Conservation (phyloP, 1,140 invertebrate genomes). For the Drosophila malerkotliana region DNA sequence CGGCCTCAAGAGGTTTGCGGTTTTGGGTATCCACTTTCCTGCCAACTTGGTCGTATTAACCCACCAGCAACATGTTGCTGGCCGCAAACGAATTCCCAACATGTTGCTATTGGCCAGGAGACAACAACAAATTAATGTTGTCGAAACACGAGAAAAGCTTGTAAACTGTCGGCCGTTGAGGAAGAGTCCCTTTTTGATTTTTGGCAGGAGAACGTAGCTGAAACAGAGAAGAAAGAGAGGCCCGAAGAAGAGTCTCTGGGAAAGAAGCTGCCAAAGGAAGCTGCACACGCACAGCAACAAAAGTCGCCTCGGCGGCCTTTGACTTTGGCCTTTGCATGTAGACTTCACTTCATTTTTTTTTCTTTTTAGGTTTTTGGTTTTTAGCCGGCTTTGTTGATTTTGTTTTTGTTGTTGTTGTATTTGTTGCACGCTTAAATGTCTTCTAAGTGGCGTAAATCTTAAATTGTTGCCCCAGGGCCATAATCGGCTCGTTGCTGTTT, state of each 20-base stretch:
- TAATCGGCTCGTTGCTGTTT: constrained; percentile 29
- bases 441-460: constrained; percentile 76
- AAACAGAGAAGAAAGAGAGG: not conserved
- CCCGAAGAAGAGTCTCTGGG: constrained; percentile 32
- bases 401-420: constrained; percentile 39
- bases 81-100: constrained; percentile 3
- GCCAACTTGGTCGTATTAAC: not conserved
- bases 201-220: constrained; percentile 33
- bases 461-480: constrained; percentile 68
- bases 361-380: not conserved
- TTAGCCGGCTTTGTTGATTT: constrained; percentile 15
- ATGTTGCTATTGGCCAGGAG: constrained; percentile 30
- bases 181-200: constrained; percentile 43
- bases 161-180: constrained; percentile 57
- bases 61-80: constrained; percentile 48
- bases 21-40: constrained; percentile 19
- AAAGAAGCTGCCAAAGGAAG: constrained; percentile 39
- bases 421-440: constrained; percentile 71
- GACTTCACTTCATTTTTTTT: constrained; percentile 18
- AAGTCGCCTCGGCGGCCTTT: constrained; percentile 45
- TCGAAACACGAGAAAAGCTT: constrained; percentile 66
- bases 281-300: constrained; percentile 50
- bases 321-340: constrained; percentile 45
- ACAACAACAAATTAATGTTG: constrained; percentile 65
- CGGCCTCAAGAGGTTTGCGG: constrained; percentile 23